phyloP scores from a whole-genome alignment of 2,113 vertebrate species.

The Alaudala cheleensis region DNA sequence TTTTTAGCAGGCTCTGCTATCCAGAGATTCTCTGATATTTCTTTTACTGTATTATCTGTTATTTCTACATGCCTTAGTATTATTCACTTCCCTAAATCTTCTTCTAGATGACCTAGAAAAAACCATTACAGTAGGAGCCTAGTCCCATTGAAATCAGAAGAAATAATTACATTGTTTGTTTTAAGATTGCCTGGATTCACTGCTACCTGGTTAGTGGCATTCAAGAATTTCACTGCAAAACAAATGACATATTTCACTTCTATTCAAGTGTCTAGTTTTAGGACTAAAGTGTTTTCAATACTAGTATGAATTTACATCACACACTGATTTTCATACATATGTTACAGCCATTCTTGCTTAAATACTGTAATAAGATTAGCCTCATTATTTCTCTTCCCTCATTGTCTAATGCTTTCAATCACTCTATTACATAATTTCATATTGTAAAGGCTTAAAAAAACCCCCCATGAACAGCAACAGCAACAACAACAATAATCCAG shows the following conservation, averaged over 20 bases:
- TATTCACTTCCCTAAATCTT: neutral
- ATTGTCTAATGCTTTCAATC: neutral
- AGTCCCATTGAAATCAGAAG: neutral
- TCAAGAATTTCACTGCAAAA: neutral
- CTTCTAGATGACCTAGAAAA: neutral
- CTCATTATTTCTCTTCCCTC: neutral
- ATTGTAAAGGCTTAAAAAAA: neutral
- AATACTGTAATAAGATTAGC: neutral
- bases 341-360: neutral
- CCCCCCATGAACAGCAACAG: neutral
- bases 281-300: neutral
- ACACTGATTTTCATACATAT: neutral
- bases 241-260: neutral
- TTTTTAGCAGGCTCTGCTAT: neutral
- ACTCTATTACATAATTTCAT: neutral
- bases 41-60: neutral
- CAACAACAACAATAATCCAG: neutral
- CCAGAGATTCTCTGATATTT: neutral
- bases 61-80: neutral
- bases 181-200: neutral
- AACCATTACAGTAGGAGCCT: neutral
- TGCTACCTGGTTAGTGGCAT: neutral
- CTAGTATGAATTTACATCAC: neutral
- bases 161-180: neutral
- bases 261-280: neutral